Conservation (phyloP, 2,797 vertebrate genomes). For the Malurus leucopterus region DNA sequence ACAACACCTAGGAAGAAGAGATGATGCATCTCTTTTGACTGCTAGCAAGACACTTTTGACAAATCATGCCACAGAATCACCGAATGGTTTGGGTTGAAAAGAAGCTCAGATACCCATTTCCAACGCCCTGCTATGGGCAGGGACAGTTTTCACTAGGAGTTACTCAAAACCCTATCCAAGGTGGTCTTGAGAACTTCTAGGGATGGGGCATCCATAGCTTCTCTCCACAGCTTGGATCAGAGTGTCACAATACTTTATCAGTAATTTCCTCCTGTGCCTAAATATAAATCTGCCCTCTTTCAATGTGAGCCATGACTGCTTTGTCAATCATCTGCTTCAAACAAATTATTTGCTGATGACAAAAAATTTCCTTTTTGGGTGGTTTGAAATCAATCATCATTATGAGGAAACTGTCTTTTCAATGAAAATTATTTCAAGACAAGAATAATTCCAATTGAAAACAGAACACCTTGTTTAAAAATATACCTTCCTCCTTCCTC, state of each 20-base stretch:
- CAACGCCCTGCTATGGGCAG: neutral
- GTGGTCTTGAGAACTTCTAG: neutral
- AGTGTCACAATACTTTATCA: neutral
- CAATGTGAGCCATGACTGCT: neutral
- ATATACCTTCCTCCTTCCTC: neutral
- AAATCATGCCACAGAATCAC: neutral
- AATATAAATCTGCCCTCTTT: neutral
- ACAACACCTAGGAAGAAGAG: neutral
- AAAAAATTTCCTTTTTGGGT: neutral
- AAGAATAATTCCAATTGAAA: constrained; percentile 1
- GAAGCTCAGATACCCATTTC: neutral
- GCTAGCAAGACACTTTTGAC: neutral
- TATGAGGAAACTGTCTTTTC: neutral
- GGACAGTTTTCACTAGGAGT: neutral
- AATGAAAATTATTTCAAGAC: neutral
- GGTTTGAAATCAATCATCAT: neutral
- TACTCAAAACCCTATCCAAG: neutral
- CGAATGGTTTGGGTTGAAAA: neutral
- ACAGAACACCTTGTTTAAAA: neutral
- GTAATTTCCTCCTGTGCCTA: neutral
- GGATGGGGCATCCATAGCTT: neutral
- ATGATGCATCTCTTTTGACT: neutral
- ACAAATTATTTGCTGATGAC: neutral
- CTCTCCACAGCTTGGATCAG: neutral
- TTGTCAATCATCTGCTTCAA: neutral